phyloP scores from a whole-genome alignment of 2,888 invertebrate species.

The Pseudococcus jackbeardsleyi region DNA sequence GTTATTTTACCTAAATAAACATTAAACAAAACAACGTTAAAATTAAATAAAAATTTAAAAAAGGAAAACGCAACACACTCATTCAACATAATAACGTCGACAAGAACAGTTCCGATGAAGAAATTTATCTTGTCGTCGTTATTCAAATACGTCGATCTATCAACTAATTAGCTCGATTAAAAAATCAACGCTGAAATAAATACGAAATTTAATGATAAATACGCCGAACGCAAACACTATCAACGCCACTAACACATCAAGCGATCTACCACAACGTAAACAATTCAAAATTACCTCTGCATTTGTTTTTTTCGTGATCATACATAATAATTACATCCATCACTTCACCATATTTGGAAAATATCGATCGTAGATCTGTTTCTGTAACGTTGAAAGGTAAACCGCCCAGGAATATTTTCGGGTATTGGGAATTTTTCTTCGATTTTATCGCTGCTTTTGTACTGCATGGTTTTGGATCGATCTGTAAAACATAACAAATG shows the following conservation, averaged over 20 bases:
- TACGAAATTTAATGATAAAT: conserved; percentile 18
- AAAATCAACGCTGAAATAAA: conserved; percentile 31
- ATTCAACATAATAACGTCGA: background rate
- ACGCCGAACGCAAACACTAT: conserved; percentile 17
- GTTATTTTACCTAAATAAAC: conserved; percentile 64
- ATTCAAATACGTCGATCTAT: background rate
- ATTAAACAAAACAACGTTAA: conserved; percentile 59
- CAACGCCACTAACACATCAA: conserved; percentile 6
- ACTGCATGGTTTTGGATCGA: conserved; percentile 63
- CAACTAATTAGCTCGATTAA: conserved; percentile 27
- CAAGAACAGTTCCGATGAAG: background rate
- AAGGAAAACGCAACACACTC: background rate
- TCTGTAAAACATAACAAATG: conserved; percentile 70
- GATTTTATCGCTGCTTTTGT: conserved; percentile 62
- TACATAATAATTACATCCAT: conserved; percentile 64
- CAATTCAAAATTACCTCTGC: conserved; percentile 62
- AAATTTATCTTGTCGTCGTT: background rate
- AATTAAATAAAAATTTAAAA: conserved; percentile 34
- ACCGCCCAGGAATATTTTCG: conserved; percentile 62
- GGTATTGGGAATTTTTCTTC: conserved; percentile 62
- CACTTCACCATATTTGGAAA: conserved; percentile 60
- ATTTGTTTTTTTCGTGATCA: conserved; percentile 64
- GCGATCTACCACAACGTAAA: conserved; percentile 52
- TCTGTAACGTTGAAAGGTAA: conserved; percentile 61
- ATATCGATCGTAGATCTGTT: conserved; percentile 57